Percentiles rank a stretch among this genome's conserved stretches.
These are phyloP conservation scores for Argopecten irradians DNA, from an alignment of 1,140 invertebrate species.

Conservation along the genomic window DNA sequence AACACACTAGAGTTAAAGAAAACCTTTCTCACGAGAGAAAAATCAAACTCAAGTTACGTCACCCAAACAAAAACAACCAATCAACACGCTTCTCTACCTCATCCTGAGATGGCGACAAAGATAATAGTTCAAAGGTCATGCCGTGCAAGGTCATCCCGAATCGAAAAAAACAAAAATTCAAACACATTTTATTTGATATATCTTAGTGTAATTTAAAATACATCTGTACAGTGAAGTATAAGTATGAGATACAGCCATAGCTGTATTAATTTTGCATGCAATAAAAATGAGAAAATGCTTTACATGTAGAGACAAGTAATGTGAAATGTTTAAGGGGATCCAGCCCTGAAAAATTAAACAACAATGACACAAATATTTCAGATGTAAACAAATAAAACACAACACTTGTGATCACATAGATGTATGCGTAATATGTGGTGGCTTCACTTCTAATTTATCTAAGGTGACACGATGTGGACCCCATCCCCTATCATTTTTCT, in stretches of 20 bases:
- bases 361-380: slow-evolving; percentile 6
- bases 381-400: not conserved
- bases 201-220: not conserved
- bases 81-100: not conserved
- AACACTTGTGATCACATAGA: no score
- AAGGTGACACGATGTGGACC: no score
- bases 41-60: not conserved
- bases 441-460: no score
- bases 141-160: not conserved
- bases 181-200: not conserved
- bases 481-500: no score
- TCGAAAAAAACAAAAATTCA: not conserved
- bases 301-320: not conserved
- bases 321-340: not conserved
- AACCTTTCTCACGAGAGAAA: not conserved
- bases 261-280: not conserved
- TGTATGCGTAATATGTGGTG: not conserved
- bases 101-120: not conserved
- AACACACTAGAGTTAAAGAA: slow-evolving; percentile 1
- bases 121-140: not conserved
- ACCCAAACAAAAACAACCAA: not conserved
- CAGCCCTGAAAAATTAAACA: not conserved
- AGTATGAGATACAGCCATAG: not conserved
- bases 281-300: slow-evolving; percentile 9
- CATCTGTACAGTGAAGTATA: slow-evolving; percentile 3